Base-by-base conservation (phyloP, 2,888 invertebrate species). In the Chrysolina americana region DNA sequence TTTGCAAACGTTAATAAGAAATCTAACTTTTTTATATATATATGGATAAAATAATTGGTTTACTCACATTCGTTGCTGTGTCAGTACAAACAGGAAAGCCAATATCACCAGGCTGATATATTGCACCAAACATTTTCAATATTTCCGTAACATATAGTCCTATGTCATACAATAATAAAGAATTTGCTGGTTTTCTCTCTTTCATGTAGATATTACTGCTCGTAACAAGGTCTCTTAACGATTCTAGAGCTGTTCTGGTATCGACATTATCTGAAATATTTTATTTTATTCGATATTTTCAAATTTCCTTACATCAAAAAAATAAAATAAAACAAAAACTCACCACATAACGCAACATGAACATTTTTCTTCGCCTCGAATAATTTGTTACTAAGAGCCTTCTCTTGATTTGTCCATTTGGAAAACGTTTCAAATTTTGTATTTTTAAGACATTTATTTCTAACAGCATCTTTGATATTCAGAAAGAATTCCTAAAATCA, bases 401-500 rank as follows among this genome's bases (percentile, higher is more conserved):
- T 87, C 86, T 98, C 98, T 4, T 90, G 88, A 0, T 89, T 82
- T 8, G 88, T 89, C 97, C 97, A 98, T 85, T 92, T 93, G 53
- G 91, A 91, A 80, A 94, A 92, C 0, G 93, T 92, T 78, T 92
- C 92, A 44, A 91, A 89, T 5, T 89, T 91, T 75, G 87, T 89
- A 72, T 71, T 73, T 28, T 71, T 84, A 81, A 28, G 85, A 82
- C 73, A 78, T 5, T 90, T 84, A 81, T 89, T 87, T 79, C 92
- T 88, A 68, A 92, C 89, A 74, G 92, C 87, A 83, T 95, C 94
- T 89, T 98, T 98, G 1, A 98, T 95, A 75, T 95, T 97, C 77
- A 98, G 89, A 88, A 98, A 98, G 87, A 98, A 98, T 89, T 98
- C 98, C 96, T 97, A 82, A 72, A 77, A 74, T 19, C 23, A n/a